These are phyloP conservation scores for Notolabrus celidotus DNA, from an alignment of 2,797 vertebrate species.

Conservation along the genomic window DNA sequence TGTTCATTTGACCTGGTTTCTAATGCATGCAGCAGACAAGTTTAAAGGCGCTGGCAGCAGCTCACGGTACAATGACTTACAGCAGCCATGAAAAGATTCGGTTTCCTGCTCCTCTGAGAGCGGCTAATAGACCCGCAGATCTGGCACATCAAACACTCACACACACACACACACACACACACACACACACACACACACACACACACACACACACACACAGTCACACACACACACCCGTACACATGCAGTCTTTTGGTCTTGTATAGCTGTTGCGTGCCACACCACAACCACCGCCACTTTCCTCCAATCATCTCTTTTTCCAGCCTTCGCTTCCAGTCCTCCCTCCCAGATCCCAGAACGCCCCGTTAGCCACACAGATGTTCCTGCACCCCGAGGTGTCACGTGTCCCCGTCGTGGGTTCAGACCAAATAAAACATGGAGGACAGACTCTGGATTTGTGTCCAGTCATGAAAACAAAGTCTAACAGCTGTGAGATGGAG, in stretches of 20 bases:
- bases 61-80: slow-evolving; percentile 53
- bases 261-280: slow-evolving; percentile 32
- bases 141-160: slow-evolving; percentile 55
- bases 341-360: slow-evolving; percentile 32
- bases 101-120: slow-evolving; percentile 57
- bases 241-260: slow-evolving; percentile 12
- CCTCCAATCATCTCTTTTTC: slow-evolving; percentile 47
- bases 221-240: slow-evolving; percentile 29
- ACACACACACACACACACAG: not conserved
- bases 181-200: slow-evolving; percentile 33
- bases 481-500: slow-evolving; percentile 41
- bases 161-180: slow-evolving; percentile 6
- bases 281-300: slow-evolving; percentile 36
- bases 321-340: slow-evolving; percentile 33
- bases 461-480: slow-evolving; percentile 40
- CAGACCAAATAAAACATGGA: slow-evolving; percentile 29
- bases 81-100: slow-evolving; percentile 55
- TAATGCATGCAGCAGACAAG: slow-evolving; percentile 64
- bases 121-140: slow-evolving; percentile 53
- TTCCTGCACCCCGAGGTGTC: slow-evolving; percentile 29
- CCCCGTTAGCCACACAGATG: slow-evolving; percentile 35
- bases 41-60: slow-evolving; percentile 58
- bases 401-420: slow-evolving; percentile 13
- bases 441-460: slow-evolving; percentile 5
- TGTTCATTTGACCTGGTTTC: slow-evolving; percentile 57